Percentiles rank a stretch among this genome's conserved stretches.
Conservation (phyloP, 2,113 vertebrate species). For the Polyodon spathula region DNA sequence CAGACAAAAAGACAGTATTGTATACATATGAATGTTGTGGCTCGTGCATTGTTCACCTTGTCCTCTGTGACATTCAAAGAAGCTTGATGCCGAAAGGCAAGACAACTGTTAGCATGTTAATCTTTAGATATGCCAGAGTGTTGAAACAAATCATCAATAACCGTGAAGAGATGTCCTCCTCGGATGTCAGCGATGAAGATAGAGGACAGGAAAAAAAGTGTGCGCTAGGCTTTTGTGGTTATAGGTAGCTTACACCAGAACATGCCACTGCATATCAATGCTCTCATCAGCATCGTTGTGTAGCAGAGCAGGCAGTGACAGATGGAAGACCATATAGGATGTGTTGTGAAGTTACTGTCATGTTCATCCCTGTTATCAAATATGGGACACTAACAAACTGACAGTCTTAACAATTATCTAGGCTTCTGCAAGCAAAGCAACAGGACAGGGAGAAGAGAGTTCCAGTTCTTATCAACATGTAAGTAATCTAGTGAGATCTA, state of each 20-base stretch:
- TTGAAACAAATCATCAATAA: conserved; percentile 22
- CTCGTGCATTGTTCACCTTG: neutral
- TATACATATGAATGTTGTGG: neutral
- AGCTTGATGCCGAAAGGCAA: neutral
- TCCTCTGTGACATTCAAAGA: conserved; percentile 9
- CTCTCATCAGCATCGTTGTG: conserved; percentile 18
- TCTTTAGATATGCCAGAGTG: conserved; percentile 7
- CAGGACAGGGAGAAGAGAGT: too few species aligned
- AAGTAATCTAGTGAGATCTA: too few species aligned
- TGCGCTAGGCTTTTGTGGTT: conserved; percentile 10
- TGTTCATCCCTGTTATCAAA: neutral
- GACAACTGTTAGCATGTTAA: conserved; percentile 8
- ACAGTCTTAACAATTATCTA: neutral
- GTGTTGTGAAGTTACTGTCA: neutral
- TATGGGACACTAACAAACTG: neutral
- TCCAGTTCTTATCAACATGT: too few species aligned
- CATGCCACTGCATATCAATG: conserved; percentile 7
- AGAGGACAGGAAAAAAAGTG: conserved; percentile 11
- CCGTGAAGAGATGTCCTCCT: conserved; percentile 11
- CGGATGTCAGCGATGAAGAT: neutral
- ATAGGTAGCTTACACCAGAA: conserved; percentile 10
- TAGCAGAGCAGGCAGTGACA: conserved; percentile 13
- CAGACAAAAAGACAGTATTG: neutral
- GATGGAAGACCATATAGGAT: neutral
- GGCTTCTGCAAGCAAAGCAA: neutral